Base-by-base conservation (phyloP, 2,888 invertebrate genomes). In the Lasius fuliginosus region DNA sequence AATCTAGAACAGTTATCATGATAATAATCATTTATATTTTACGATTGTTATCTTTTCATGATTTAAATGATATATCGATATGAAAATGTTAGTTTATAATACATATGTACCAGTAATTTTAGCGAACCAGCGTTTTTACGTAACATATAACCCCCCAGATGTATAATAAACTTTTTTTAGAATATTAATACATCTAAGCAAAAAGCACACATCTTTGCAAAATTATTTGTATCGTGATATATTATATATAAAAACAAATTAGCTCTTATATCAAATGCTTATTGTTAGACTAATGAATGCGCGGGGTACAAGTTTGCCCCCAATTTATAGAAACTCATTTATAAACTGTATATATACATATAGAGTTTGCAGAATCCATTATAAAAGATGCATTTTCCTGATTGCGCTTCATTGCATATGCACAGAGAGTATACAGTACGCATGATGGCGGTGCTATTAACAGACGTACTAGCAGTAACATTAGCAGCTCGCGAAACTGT, bases 401-500 rank as follows among this genome's bases (percentile, higher is more conserved):
- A 65, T 82, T 76, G 46, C 27, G 56, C 33, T 65, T 64, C 76
- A 23, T 82, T 56, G 64, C 58, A 82, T 46, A 82, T 82, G 58
- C 75, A 36, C 40, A 42, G 12, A 42, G 33, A 18, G 18, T 74
- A 49, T 76, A 27, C 15, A 68, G 76, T 79, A 67, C 65, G 42
- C 81, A 60, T 9, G 53, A 53, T 15, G 76, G 40, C 30, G 65
- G 23, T 36, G 71, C 53, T 83, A 76, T 75, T 85, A 82, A 62
- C 74, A 71, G 60, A 71, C 36, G 27, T 60, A 71, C 60, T 53
- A 58, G 68, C 68, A 53, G 75, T 46, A 83, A 67, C 81, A 81
- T 71, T 84, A 84, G 81, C 65, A 71, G 42, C 64, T n/a, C 53
- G 60, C 46, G 83, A 68, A 79, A 68, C 77, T 46, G 67, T 68